Percentiles rank a stretch among this genome's conserved stretches.
Evolutionary conservation across 2,888 invertebrate genomes (phyloP).

Genomic region (Drosophila flavopinicola): DNA sequence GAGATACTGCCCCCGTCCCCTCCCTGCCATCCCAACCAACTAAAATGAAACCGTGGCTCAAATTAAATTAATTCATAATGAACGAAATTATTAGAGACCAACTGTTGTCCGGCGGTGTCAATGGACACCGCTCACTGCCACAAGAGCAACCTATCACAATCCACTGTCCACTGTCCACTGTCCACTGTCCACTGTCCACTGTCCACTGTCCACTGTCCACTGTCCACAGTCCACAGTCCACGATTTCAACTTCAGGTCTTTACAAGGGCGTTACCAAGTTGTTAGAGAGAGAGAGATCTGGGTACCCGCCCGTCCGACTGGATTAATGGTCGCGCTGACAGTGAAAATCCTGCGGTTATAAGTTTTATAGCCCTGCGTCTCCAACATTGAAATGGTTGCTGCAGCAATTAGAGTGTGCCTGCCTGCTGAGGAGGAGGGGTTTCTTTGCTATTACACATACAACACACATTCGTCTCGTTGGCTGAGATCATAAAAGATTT

Average conservation of each 20-base stretch:
- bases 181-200: conserved; percentile 1
- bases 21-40: conserved; percentile 1
- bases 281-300: conserved; percentile 58
- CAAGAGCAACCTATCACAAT: conserved; percentile 7
- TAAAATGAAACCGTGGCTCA: conserved; percentile 42
- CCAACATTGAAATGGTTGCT: conserved; percentile 46
- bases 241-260: conserved; percentile 29
- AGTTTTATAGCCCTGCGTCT: conserved; percentile 69
- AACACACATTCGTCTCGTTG: conserved; percentile 35
- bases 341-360: conserved; percentile 79
- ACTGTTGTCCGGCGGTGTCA: conserved; percentile 42
- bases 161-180: background rate
- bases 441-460: background rate
- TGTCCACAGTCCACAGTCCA: conserved; percentile 2
- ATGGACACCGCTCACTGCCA: conserved; percentile 23
- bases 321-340: conserved; percentile 74
- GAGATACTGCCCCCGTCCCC: no score
- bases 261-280: conserved; percentile 73
- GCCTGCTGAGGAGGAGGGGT: conserved; percentile 29
- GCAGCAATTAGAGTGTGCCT: conserved; percentile 65
- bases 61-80: conserved; percentile 79
- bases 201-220: conserved; percentile 4
- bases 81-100: conserved; percentile 74
- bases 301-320: conserved; percentile 49
- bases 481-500: conserved; percentile 67